Evolutionary conservation across 2,888 invertebrate species (phyloP).

Genomic region (Ecliptopera silaceata): DNA sequence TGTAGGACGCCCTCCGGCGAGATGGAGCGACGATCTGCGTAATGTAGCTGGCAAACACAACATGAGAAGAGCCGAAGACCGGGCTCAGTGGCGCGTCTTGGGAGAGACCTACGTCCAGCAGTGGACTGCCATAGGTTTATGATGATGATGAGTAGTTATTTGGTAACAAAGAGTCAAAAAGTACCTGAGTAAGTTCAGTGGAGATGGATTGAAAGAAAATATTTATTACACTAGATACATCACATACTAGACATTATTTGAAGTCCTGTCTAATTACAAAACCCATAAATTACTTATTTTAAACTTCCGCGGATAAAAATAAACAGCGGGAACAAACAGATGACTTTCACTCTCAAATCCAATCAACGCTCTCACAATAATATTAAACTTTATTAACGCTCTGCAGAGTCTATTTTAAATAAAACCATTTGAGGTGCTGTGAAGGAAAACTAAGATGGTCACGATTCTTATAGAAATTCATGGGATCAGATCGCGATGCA

Average conservation of each 20-base stretch:
- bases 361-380: slow-evolving; percentile 28
- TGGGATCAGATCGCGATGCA: slow-evolving; percentile 29
- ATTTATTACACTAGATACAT: too few species aligned
- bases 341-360: slow-evolving; percentile 50
- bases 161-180: too few species aligned
- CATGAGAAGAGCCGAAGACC: too few species aligned
- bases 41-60: too few species aligned
- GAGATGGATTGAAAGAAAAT: too few species aligned
- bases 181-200: too few species aligned
- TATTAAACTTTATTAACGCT: slow-evolving; percentile 32
- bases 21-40: too few species aligned
- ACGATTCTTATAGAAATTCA: slow-evolving; percentile 30
- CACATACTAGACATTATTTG: not conserved
- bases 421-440: slow-evolving; percentile 29
- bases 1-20: too few species aligned
- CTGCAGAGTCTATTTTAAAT: slow-evolving; percentile 22
- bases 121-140: too few species aligned
- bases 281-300: slow-evolving; percentile 44
- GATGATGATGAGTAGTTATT: too few species aligned
- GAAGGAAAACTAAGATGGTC: slow-evolving; percentile 39
- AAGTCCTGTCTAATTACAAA: slow-evolving; percentile 11
- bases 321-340: slow-evolving; percentile 44
- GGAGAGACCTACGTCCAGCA: too few species aligned
- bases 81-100: too few species aligned
- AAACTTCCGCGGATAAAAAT: slow-evolving; percentile 50